Percentiles rank a stretch among this genome's conserved stretches.
Conservation (phyloP, 2,888 invertebrate genomes). For the Lumbricus terrestris region DNA sequence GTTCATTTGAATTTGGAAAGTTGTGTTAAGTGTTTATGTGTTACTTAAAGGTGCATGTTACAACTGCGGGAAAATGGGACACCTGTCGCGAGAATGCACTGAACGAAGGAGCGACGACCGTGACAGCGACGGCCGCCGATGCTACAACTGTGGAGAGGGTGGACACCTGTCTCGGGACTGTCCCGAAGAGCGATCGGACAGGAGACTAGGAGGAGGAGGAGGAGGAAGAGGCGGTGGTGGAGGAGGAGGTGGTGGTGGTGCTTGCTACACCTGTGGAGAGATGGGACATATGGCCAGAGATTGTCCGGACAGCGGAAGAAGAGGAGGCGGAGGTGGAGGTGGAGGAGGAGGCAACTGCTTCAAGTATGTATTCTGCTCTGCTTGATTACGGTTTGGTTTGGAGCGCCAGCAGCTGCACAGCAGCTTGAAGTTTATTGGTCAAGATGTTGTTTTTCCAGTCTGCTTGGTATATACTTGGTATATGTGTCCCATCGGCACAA, state of each 20-base stretch:
- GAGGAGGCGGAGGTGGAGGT: neutral
- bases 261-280: constrained; percentile 23
- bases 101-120: constrained; percentile 45
- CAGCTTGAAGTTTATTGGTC: neutral
- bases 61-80: constrained; percentile 78
- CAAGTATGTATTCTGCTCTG: neutral
- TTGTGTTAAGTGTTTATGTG: neutral
- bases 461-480: neutral
- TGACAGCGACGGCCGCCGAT: constrained; percentile 63
- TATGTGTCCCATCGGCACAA: too few species aligned
- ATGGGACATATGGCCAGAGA: constrained; percentile 21
- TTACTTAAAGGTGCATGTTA: constrained; percentile 49
- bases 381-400: too few species aligned
- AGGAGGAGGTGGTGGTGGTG: neutral
- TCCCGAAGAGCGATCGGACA: constrained; percentile 62
- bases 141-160: constrained; percentile 55
- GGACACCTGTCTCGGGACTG: constrained; percentile 27
- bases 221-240: neutral
- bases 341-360: constrained; percentile 14
- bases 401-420: too few species aligned
- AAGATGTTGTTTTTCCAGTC: neutral
- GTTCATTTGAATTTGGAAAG: neutral
- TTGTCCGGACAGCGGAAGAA: constrained; percentile 19
- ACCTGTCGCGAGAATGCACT: constrained; percentile 38
- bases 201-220: constrained; percentile 16